Conservation (phyloP, 92 coral and sea anemone species). For the Epizoanthus rinbou region DNA sequence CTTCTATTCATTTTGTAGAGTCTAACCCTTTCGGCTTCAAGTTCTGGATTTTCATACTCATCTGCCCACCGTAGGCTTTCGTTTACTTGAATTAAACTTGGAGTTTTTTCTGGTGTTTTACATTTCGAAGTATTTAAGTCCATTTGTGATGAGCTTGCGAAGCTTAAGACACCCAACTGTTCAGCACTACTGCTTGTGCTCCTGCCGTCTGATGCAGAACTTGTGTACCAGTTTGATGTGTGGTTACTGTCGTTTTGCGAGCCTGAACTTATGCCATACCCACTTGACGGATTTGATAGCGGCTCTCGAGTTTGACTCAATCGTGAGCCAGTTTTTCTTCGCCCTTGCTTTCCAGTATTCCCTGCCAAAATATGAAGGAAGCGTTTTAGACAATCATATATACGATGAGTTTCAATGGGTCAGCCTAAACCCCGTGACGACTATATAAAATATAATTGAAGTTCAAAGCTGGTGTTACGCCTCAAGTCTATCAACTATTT, state of each 20-base stretch:
- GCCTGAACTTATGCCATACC: background rate
- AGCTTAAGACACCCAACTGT: conserved; percentile 39
- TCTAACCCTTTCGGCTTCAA: conserved; percentile 79
- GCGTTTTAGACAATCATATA: background rate
- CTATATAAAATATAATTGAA: too few relatives aligned
- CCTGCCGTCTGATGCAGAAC: conserved; percentile 75
- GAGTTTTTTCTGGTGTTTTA: conserved; percentile 3
- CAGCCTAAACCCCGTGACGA: too few relatives aligned
- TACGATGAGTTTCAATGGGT: too few relatives aligned
- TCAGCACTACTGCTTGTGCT: conserved; percentile 82
- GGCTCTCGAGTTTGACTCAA: background rate
- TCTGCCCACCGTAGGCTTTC: conserved; percentile 83
- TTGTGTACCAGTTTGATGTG: conserved; percentile 46
- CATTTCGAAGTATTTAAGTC: conserved; percentile 29
- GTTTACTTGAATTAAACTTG: conserved; percentile 43
- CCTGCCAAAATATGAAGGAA: conserved; percentile 8
- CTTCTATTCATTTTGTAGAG: conserved; percentile 87
- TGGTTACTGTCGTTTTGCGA: background rate
- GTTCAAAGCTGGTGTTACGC: too few relatives aligned
- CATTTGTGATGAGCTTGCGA: conserved; percentile 28
- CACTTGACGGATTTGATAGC: conserved; percentile 12
- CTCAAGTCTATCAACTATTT: too few relatives aligned
- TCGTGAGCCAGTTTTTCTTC: background rate
- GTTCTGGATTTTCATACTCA: conserved; percentile 56
- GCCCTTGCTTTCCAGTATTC: background rate